Evolutionary conservation across 2,888 invertebrate species (phyloP).

Genomic region (Neoascia interrupta): DNA sequence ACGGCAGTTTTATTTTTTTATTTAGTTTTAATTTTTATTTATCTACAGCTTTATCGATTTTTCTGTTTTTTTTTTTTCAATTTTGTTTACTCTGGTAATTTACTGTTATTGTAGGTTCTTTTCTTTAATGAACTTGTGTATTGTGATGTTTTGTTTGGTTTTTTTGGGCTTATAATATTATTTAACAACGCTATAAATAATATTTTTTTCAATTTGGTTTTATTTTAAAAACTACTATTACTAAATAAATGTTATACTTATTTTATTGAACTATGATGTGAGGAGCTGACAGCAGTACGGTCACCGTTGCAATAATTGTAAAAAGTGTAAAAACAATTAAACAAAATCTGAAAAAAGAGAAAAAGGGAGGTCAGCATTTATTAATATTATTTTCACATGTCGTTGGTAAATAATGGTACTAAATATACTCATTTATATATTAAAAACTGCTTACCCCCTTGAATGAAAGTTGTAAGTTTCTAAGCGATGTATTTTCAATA

Average conservation of each 20-base stretch:
- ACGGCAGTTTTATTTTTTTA: slow-evolving; percentile 65
- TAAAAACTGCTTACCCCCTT: too few relatives aligned
- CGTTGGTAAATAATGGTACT: too few relatives aligned
- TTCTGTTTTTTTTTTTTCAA: slow-evolving; percentile 51
- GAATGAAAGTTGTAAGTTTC: too few relatives aligned
- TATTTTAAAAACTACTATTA: slow-evolving; percentile 72
- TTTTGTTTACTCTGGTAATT: slow-evolving; percentile 70
- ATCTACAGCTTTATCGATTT: slow-evolving; percentile 69
- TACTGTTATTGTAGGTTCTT: slow-evolving; percentile 69
- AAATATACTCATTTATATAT: too few relatives aligned
- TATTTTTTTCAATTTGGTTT: slow-evolving; percentile 71
- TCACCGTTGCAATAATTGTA: slow-evolving; percentile 95
- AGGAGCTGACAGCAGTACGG: slow-evolving; percentile 94
- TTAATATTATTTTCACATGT: too few relatives aligned
- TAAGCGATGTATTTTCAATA: too few relatives aligned
- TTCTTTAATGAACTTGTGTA: slow-evolving; percentile 51
- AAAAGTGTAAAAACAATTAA: slow-evolving; percentile 96
- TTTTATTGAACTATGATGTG: slow-evolving; percentile 95
- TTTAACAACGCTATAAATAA: slow-evolving; percentile 69
- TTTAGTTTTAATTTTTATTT: slow-evolving; percentile 34
- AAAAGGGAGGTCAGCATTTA: slow-evolving; percentile 20
- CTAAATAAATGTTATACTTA: slow-evolving; percentile 70
- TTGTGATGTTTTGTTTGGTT: slow-evolving; percentile 44
- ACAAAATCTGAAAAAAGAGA: slow-evolving; percentile 87
- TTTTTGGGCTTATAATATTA: slow-evolving; percentile 68